Evolutionary conservation across 2,113 vertebrate genomes (phyloP).

Genomic region (Struthio camelus): DNA sequence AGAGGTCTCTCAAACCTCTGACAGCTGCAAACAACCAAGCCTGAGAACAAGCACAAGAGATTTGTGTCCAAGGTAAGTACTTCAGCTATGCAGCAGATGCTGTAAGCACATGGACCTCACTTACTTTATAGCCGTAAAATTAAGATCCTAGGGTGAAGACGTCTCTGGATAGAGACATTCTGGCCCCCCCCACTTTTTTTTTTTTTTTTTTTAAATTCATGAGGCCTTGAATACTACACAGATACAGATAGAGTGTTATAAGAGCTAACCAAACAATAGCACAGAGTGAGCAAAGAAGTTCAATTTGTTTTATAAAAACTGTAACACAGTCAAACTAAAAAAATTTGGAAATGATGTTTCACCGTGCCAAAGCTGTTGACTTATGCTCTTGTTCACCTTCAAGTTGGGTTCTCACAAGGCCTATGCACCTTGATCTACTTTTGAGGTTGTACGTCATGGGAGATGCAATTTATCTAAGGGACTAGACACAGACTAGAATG

Average conservation of each 20-base stretch:
- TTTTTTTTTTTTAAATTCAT: background rate
- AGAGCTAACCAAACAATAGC: background rate
- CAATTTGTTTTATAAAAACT: background rate
- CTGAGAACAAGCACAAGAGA: accelerated
- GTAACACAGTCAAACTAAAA: background rate
- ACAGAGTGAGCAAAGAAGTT: background rate
- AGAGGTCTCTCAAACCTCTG: background rate
- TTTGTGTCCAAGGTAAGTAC: background rate
- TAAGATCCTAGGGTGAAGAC: too few species aligned
- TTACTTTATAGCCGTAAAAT: background rate
- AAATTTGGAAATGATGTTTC: background rate
- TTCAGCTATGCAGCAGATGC: background rate
- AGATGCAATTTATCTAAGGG: background rate
- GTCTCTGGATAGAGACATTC: background rate
- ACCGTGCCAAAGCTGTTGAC: background rate
- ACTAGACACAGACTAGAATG: background rate
- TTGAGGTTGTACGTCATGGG: background rate
- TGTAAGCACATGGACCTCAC: background rate
- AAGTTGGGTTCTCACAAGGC: accelerated
- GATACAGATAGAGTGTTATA: background rate
- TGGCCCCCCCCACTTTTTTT: too few species aligned
- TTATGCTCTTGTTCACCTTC: accelerated
- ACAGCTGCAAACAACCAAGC: background rate
- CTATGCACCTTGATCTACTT: background rate
- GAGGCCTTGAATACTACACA: background rate